phyloP scores from a whole-genome alignment of 92 coral and sea anemone genomes.

The Epizoanthus fatuus region DNA sequence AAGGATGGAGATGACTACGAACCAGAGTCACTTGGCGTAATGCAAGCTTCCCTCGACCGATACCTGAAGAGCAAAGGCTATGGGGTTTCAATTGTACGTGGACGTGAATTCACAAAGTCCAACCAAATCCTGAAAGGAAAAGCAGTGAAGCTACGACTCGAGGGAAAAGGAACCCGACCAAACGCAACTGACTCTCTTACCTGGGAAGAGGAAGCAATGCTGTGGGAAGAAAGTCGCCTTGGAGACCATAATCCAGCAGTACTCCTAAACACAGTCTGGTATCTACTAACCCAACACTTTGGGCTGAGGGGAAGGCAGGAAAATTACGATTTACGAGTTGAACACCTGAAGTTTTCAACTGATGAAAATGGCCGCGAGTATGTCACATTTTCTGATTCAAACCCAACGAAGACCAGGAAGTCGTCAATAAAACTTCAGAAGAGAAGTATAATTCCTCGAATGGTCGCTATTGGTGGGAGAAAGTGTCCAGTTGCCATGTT shows the following conservation, averaged over 20 bases:
- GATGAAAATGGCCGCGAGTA: not conserved
- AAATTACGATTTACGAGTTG: conserved; percentile 12
- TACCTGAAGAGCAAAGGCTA: conserved; percentile 54
- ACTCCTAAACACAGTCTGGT: not conserved
- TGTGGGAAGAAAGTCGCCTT: not conserved
- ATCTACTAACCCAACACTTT: conserved; percentile 11
- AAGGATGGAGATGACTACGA: conserved; percentile 46
- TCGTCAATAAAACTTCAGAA: conserved; percentile 34
- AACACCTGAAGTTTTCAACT: not conserved
- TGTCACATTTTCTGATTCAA: not conserved
- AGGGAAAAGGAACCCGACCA: conserved; percentile 29
- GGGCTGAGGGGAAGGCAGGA: conserved; percentile 27
- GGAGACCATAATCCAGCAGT: conserved; percentile 25
- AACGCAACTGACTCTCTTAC: conserved; percentile 13
- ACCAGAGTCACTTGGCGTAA: conserved; percentile 59
- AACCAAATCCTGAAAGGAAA: conserved; percentile 27
- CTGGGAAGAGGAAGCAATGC: not conserved
- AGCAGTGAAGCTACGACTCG: not conserved
- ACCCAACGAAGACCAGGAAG: conserved; percentile 48
- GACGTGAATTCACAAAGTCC: conserved; percentile 49
- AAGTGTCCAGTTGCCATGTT: not conserved
- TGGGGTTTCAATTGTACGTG: conserved; percentile 31
- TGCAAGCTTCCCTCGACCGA: conserved; percentile 58
- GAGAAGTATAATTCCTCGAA: conserved; percentile 27
- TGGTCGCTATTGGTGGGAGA: conserved; percentile 33